Conservation (phyloP, 2,797 vertebrate genomes). For the Xenopus petersii region DNA sequence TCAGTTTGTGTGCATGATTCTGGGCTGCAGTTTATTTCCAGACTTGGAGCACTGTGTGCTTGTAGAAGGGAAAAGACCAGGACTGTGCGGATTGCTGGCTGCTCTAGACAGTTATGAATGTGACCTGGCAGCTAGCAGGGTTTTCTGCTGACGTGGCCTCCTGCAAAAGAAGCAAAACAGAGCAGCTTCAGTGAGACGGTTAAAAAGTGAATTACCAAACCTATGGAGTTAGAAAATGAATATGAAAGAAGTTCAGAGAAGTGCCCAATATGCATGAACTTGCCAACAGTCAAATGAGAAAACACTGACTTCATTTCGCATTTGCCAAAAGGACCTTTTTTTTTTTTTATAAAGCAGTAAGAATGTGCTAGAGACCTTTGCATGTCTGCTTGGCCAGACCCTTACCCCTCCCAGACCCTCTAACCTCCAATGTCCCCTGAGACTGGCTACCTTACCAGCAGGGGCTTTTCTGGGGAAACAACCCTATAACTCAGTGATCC, state of each 20-base stretch:
- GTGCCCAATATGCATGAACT: slow-evolving; percentile 22
- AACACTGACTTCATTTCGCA: no score
- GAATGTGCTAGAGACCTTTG: no score
- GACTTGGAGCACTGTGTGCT: slow-evolving; percentile 29
- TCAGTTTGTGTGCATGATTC: background rate
- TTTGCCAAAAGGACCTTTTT: no score
- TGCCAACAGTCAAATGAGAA: background rate
- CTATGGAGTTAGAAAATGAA: slow-evolving; percentile 48
- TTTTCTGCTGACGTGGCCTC: slow-evolving; percentile 75
- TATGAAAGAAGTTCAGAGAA: slow-evolving; percentile 21
- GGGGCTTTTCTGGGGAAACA: no score
- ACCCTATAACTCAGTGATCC: no score
- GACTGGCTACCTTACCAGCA: no score
- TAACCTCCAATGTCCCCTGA: no score
- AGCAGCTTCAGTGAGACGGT: slow-evolving; percentile 58
- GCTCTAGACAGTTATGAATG: slow-evolving; percentile 64
- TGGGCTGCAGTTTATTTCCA: background rate
- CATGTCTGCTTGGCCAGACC: no score
- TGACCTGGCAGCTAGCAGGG: slow-evolving; percentile 64
- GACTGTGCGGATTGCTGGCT: slow-evolving; percentile 48
- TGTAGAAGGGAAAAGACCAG: slow-evolving; percentile 45
- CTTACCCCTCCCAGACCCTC: no score
- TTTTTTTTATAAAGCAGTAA: no score
- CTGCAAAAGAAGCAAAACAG: slow-evolving; percentile 54
- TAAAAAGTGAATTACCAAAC: slow-evolving; percentile 52